Percentiles rank a stretch among this genome's conserved stretches.
Conservation (phyloP, 2,888 invertebrate species). For the Philonicus albiceps region DNA sequence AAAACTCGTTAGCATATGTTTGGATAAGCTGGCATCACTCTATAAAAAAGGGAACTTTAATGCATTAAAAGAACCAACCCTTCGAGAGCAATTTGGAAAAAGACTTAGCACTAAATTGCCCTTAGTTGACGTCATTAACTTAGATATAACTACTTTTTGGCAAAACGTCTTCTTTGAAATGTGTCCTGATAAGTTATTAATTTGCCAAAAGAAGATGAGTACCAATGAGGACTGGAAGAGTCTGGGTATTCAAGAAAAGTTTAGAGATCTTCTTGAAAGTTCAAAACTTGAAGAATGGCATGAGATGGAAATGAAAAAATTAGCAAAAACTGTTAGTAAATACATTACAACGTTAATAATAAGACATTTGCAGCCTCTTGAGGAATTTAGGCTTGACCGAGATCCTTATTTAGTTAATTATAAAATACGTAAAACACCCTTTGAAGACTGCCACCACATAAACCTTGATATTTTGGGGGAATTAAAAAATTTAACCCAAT, state of each 20-base stretch:
- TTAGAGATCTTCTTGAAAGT: neutral
- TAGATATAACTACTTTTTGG: constrained; percentile 14
- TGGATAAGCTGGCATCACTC: neutral
- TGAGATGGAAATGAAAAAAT: neutral
- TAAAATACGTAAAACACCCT: neutral
- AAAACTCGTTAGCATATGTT: neutral
- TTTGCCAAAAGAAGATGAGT: neutral
- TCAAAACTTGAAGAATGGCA: neutral
- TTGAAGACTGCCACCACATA: constrained; percentile 22
- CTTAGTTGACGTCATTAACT: neutral
- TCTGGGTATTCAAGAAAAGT: neutral
- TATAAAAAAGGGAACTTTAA: neutral
- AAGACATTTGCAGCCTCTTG: neutral
- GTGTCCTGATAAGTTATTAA: neutral
- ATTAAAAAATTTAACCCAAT: neutral
- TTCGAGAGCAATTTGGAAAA: neutral
- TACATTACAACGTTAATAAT: neutral
- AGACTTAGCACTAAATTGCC: neutral
- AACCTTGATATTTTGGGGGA: neutral
- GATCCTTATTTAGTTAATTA: neutral
- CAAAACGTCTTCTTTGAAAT: neutral
- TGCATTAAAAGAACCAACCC: neutral
- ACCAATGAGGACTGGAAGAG: neutral
- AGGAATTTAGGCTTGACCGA: neutral
- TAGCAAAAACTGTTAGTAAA: neutral